These are phyloP conservation scores for Hirtodrosophila alboralis DNA, from an alignment of 2,888 invertebrate species.

Conservation along the genomic window DNA sequence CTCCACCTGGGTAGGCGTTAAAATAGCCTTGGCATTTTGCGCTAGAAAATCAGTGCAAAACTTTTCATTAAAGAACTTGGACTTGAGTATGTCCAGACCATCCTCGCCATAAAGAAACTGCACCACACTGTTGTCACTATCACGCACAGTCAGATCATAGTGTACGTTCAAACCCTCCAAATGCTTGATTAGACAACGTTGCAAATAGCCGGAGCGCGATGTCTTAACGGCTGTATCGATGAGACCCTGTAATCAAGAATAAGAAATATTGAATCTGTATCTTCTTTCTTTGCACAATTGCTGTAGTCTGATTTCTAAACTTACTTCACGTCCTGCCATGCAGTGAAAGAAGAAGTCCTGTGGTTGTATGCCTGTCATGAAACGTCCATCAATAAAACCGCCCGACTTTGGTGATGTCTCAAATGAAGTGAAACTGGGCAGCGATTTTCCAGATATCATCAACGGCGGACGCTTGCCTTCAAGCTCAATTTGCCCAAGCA, in stretches of 20 bases:
- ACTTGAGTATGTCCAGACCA: slow-evolving; percentile 94
- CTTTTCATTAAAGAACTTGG: slow-evolving; percentile 89
- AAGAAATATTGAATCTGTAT: neutral
- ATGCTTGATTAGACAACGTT: slow-evolving; percentile 98
- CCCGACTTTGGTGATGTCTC: slow-evolving; percentile 96
- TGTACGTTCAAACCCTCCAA: slow-evolving; percentile 96
- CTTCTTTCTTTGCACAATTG: too few species aligned
- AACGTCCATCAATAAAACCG: slow-evolving; percentile 97
- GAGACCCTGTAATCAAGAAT: slow-evolving; percentile 87
- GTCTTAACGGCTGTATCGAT: slow-evolving; percentile 99
- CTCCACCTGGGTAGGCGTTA: slow-evolving; percentile 86
- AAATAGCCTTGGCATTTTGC: slow-evolving; percentile 90
- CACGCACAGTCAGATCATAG: slow-evolving; percentile 98
- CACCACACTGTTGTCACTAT: slow-evolving; percentile 95
- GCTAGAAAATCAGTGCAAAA: slow-evolving; percentile 92
- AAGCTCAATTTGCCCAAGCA: slow-evolving; percentile 98
- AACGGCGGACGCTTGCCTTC: slow-evolving; percentile 98
- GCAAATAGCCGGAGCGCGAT: slow-evolving; percentile 98
- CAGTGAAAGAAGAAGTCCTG: slow-evolving; percentile 99
- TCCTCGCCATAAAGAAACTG: slow-evolving; percentile 98
- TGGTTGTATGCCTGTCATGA: slow-evolving; percentile 98
- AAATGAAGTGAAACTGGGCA: slow-evolving; percentile 96
- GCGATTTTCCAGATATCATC: slow-evolving; percentile 93
- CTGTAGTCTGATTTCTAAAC: too few species aligned
- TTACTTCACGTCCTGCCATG: slow-evolving; percentile 99